Conservation (phyloP, 2,888 invertebrate species). For the Acrobasis repandana region DNA sequence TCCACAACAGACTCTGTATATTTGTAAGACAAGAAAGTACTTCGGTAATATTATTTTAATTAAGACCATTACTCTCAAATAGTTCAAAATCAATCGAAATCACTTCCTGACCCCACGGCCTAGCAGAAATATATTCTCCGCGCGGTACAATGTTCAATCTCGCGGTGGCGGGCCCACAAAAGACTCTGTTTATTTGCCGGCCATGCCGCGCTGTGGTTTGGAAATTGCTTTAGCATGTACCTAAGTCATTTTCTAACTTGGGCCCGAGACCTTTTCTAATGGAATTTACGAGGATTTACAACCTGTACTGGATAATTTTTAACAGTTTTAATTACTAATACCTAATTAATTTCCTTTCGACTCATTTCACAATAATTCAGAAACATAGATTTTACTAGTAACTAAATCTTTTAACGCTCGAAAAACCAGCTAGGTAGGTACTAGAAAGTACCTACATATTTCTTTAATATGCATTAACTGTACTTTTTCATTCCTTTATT, state of each 20-base stretch:
- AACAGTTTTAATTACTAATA: background rate
- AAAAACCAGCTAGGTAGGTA: too few relatives aligned
- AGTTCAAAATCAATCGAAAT: slow-evolving; percentile 22
- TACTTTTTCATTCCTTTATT: too few relatives aligned
- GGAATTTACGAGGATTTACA: slow-evolving; percentile 41
- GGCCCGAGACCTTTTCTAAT: slow-evolving; percentile 62
- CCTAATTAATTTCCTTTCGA: too few relatives aligned
- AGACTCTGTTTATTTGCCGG: slow-evolving; percentile 71
- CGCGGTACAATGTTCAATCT: slow-evolving; percentile 71
- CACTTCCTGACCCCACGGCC: slow-evolving; percentile 6
- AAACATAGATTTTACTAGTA: too few relatives aligned
- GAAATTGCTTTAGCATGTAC: slow-evolving; percentile 74
- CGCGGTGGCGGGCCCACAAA: slow-evolving; percentile 73
- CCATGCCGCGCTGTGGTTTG: slow-evolving; percentile 70
- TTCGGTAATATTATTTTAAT: background rate
- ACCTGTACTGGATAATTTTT: slow-evolving; percentile 24
- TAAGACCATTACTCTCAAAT: background rate
- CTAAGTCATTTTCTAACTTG: slow-evolving; percentile 79
- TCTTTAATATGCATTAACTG: too few relatives aligned
- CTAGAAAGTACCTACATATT: too few relatives aligned
- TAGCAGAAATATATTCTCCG: slow-evolving; percentile 42
- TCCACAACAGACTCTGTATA: slow-evolving; percentile 70
- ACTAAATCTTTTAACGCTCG: too few relatives aligned
- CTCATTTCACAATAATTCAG: too few relatives aligned
- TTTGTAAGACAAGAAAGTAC: slow-evolving; percentile 44